Conservation (phyloP, 2,888 invertebrate species). For the Pollenia labialis region DNA sequence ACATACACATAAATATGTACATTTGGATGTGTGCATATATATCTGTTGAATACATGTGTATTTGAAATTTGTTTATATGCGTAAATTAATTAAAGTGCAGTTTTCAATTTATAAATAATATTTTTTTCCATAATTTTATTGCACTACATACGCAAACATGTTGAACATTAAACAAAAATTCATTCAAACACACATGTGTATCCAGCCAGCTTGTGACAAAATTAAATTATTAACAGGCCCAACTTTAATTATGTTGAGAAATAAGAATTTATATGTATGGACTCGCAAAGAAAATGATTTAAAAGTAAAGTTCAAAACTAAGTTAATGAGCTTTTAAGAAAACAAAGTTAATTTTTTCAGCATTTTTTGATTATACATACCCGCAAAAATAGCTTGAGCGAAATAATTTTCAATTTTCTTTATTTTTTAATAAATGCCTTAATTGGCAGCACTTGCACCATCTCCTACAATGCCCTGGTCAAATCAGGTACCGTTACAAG, state of each 20-base stretch:
- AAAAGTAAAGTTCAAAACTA: too few species aligned
- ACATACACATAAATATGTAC: neutral
- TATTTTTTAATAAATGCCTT: too few species aligned
- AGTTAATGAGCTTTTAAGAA: too few species aligned
- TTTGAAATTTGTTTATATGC: slow-evolving; percentile 28
- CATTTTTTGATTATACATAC: too few species aligned
- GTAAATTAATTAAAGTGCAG: slow-evolving; percentile 52
- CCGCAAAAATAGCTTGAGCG: too few species aligned
- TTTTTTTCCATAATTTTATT: slow-evolving; percentile 23
- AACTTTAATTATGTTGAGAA: slow-evolving; percentile 20
- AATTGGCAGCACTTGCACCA: too few species aligned
- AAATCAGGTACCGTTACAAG: too few species aligned
- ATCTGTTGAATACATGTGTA: neutral
- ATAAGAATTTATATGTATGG: neutral
- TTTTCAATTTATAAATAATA: slow-evolving; percentile 50
- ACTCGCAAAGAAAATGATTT: too few species aligned
- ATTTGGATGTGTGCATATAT: neutral
- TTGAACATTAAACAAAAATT: slow-evolving; percentile 21
- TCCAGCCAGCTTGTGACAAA: slow-evolving; percentile 27
- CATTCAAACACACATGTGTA: neutral
- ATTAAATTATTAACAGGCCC: neutral
- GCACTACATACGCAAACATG: slow-evolving; percentile 12
- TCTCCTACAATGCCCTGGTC: too few species aligned
- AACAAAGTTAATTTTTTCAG: too few species aligned
- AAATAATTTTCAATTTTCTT: too few species aligned